These are phyloP conservation scores for Varanus salvator DNA, from an alignment of 2,113 vertebrate species.

Conservation along the genomic window DNA sequence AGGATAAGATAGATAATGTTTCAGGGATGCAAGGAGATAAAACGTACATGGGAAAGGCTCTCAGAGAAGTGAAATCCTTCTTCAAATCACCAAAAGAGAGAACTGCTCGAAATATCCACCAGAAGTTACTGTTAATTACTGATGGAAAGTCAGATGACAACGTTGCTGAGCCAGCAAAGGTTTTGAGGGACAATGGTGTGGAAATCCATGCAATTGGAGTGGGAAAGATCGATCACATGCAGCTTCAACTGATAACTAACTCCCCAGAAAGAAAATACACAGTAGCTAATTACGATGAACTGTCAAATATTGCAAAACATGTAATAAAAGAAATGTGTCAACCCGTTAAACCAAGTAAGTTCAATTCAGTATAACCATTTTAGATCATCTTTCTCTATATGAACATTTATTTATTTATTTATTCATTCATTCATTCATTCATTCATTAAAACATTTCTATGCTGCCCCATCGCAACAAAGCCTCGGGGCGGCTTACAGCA, in stretches of 20 bases:
- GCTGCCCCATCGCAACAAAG: no score
- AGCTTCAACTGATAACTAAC: constrained; percentile 67
- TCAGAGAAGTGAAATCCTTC: constrained; percentile 40
- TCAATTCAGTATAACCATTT: neutral
- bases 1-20: constrained; percentile 51
- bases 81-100: constrained; percentile 53
- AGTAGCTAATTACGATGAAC: constrained; percentile 38
- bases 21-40: constrained; percentile 20
- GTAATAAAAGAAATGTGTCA: constrained; percentile 65
- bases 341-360: constrained; percentile 59
- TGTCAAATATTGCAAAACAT: constrained; percentile 59
- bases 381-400: neutral
- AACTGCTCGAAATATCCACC: constrained; percentile 46
- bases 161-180: constrained; percentile 55
- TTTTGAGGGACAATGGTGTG: constrained; percentile 60
- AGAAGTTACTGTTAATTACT: constrained; percentile 71
- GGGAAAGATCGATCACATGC: constrained; percentile 41
- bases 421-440: no score
- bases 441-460: no score
- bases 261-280: constrained; percentile 54
- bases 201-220: constrained; percentile 70
- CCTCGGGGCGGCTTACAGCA: no score
- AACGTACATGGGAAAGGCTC: constrained; percentile 61
- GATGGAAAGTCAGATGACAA: constrained; percentile 70
- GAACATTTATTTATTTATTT: no score